Evolutionary conservation across 2,797 vertebrate species (phyloP), one percentile per base, ranked within the genome.

Genomic region (Sebastes diaconus): DNA sequence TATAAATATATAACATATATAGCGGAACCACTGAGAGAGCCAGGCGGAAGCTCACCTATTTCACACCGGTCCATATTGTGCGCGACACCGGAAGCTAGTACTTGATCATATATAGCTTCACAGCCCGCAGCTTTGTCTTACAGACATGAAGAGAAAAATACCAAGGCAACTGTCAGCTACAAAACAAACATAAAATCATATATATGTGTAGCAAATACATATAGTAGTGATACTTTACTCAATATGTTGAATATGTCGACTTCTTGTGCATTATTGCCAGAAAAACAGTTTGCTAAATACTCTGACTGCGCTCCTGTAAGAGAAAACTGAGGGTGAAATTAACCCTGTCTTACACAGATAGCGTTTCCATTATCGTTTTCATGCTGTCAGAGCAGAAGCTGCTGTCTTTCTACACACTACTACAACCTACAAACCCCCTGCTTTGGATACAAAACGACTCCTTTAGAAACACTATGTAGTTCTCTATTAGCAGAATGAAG

Each of bases 361-460:
- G 74, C 88, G 81, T 88, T 88, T 57, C 79, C 77, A 88, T 90
- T 86, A 89, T 91, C 72, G 68, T 77, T 71, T 88, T 84, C 84
- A 86, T 85, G 84, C 88, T 91, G 91, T 89, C 83, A 90, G 32
- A 57, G 24, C 65, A 32, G n/a, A 85, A 36, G 8, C 83, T 67
- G 46, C 55, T 50, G 58, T 64, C 65, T n/a, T 46, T 75, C 65
- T 75, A 1, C 8, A 39, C 34, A 36, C 34, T 12, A 36, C 2
- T 46, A 25, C 32, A 27, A 9, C 54, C 1, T 13, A 32, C 32
- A 64, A 24, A 32, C 54, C 42, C 10, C 6, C 7, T 30, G 63
- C 18, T 4, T 13, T 4, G 39, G 30, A 60, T 50, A 73, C 72
- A 12, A 55, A 12, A 13, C 36, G 50, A 68, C 30, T 67, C 2